Evolutionary conservation across 2,113 vertebrate species (phyloP).

Genomic region (Dicrurus megarhynchus): DNA sequence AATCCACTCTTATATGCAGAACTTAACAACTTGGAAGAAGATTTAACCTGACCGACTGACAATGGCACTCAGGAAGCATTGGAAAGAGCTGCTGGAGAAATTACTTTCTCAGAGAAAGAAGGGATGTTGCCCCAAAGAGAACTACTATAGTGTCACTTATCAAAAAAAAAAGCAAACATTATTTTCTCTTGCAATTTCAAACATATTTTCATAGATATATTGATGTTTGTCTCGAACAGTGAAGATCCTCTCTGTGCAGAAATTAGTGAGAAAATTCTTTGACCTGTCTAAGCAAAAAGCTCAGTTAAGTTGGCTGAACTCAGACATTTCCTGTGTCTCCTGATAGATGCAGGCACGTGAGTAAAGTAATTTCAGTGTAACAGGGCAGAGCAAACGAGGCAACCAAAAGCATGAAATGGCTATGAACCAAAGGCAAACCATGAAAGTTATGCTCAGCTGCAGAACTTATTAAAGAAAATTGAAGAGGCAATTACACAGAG

Average conservation of each 20-base stretch:
- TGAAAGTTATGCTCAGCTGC: background rate
- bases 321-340: background rate
- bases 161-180: background rate
- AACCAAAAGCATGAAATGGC: background rate
- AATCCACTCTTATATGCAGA: background rate
- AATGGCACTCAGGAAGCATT: background rate
- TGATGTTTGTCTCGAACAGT: background rate
- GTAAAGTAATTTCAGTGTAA: background rate
- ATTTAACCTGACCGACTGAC: background rate
- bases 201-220: background rate
- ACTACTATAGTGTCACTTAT: background rate
- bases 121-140: background rate
- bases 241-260: background rate
- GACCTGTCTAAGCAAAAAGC: background rate
- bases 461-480: background rate
- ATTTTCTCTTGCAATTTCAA: background rate
- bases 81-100: background rate
- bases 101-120: background rate
- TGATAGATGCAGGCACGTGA: background rate
- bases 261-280: background rate
- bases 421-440: background rate
- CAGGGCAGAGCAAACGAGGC: background rate
- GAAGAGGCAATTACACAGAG: background rate
- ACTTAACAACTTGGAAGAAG: background rate
- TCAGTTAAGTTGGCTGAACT: background rate